Conservation (phyloP, 2,113 vertebrate genomes). For the Colossoma macropomum region DNA sequence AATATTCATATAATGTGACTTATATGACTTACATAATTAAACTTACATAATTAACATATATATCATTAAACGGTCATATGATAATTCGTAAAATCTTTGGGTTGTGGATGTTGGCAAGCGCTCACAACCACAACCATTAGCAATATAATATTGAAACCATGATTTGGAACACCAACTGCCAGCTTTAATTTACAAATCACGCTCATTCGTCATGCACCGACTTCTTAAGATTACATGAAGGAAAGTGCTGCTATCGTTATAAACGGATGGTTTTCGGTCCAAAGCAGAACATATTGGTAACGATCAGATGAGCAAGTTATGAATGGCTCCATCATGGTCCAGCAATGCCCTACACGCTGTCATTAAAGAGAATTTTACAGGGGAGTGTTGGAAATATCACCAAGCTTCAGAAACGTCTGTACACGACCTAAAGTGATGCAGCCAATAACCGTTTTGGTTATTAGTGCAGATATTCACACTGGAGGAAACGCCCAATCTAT, state of each 20-base stretch:
- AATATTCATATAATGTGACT: too few relatives aligned
- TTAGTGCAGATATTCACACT: too few relatives aligned
- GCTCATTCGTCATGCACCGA: conserved; percentile 31
- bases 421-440: too few relatives aligned
- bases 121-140: background rate
- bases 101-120: background rate
- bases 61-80: background rate
- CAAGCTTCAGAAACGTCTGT: background rate
- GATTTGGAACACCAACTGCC: conserved; percentile 27
- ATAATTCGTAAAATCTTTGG: background rate
- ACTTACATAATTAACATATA: background rate
- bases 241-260: conserved; percentile 2
- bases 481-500: too few relatives aligned
- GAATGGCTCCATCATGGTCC: conserved; percentile 41
- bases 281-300: conserved; percentile 28
- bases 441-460: too few relatives aligned
- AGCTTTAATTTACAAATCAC: conserved; percentile 28
- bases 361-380: conserved; percentile 33
- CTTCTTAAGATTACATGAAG: conserved; percentile 26
- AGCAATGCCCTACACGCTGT: conserved; percentile 39
- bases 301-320: conserved; percentile 28
- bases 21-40: background rate
- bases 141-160: conserved; percentile 27
- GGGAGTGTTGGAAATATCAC: background rate
- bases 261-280: background rate